Base-by-base conservation (phyloP, 2,113 vertebrate genomes). In the Numida meleagris region DNA sequence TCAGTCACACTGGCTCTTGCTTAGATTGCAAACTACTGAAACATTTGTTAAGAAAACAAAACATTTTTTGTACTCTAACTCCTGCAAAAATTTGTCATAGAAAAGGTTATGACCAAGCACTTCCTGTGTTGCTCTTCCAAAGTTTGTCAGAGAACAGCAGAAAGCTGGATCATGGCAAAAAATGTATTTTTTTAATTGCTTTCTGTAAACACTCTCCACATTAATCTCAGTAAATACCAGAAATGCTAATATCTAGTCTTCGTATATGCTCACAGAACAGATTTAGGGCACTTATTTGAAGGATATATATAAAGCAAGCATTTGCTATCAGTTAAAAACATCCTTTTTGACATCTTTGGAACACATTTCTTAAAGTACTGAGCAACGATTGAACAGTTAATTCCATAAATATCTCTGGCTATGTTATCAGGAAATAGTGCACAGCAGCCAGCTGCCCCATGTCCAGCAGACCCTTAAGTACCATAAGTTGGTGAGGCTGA, bases 211-310 rank as follows among this genome's bases (percentile, higher is more conserved):
- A 27, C 7, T 31, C 33, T 73, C 24, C 1, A 34, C 76, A 85
- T 82, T 75, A 92, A 58, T 85, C 67, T 62, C 67, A 73, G 67
- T 91, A 87, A 92, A 82, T 79, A 89, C 23, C 74, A 90, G 58
- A 82, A 87, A 85, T 89, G 53, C 58, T 89, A 85, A 65, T 80
- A 63, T 25, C 58, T 34, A 14, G 57, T 68, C 66, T 73, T 48
- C 53, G 45, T 76, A n/a, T 62, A 27, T 14, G 53, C 77, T 91
- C 75, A 58, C 50, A 74, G 74, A 89, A 73, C 78, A 91, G 66
- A 92, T 89, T 95, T 70, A 85, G 86, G 84, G 50, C 74, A 71
- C 29, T 78, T 66, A 45, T 42, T 92, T 92, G 89, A 87, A 79
- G 55, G 38, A 79, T 75, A 55, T 71, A 34, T 73, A 42, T 50